Evolutionary conservation across 2,113 vertebrate species (phyloP).

Genomic region (Phyllostomus hastatus): DNA sequence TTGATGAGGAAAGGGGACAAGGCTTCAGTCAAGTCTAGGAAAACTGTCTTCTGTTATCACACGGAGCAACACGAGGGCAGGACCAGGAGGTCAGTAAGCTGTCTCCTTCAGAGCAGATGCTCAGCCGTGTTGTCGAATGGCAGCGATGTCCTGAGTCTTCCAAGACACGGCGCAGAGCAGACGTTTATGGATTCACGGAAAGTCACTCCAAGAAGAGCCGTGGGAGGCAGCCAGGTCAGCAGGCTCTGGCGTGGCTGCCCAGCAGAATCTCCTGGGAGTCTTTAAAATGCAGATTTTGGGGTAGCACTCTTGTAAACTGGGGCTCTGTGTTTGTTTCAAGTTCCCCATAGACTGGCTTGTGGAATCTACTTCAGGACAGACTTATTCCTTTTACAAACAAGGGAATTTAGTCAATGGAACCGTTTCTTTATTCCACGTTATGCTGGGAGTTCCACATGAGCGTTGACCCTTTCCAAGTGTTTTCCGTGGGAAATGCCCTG

Average conservation of each 20-base stretch:
- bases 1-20: not conserved
- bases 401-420: not conserved
- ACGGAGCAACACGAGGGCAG: accelerated
- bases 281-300: not conserved
- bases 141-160: not conserved
- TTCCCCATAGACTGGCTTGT: not conserved
- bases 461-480: not conserved
- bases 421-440: not conserved
- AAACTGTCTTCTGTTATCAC: not conserved
- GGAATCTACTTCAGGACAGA: not conserved
- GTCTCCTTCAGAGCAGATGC: not conserved
- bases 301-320: not conserved
- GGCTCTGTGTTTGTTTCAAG: not conserved
- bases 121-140: not conserved
- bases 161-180: not conserved
- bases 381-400: not conserved
- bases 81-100: accelerated
- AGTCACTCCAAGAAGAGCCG: not conserved
- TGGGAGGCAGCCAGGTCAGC: not conserved
- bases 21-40: not conserved
- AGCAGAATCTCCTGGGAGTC: not conserved
- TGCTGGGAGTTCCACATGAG: not conserved
- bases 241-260: not conserved
- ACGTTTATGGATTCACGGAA: no score
- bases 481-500: not conserved